A percentile compares a stretch with the other conserved stretches of the same genome.
Conservation (phyloP, 2,797 vertebrate genomes). For the Lithobates pipiens region DNA sequence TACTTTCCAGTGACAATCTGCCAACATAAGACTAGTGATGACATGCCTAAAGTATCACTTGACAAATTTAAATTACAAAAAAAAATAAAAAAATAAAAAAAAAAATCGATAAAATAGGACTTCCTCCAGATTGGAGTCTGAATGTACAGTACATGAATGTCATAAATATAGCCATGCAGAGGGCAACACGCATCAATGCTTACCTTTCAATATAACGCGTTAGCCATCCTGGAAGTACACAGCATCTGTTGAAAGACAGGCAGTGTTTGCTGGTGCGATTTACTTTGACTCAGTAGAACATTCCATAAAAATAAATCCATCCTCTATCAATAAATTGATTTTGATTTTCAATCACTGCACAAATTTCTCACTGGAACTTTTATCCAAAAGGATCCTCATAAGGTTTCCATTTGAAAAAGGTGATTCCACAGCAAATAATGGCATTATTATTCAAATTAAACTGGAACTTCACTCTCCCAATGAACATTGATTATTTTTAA, state of each 20-base stretch:
- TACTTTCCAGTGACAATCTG: background rate
- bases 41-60: too few relatives aligned
- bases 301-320: background rate
- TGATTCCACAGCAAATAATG: background rate
- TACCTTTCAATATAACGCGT: conserved; percentile 30
- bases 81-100: background rate
- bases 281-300: background rate
- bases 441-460: background rate
- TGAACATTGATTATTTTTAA: too few relatives aligned
- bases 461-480: too few relatives aligned
- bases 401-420: background rate
- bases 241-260: conserved; percentile 35
- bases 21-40: too few relatives aligned
- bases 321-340: background rate
- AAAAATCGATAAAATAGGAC: background rate
- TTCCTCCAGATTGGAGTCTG: too few relatives aligned
- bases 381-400: background rate
- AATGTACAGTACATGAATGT: background rate
- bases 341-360: background rate
- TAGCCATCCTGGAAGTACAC: conserved; percentile 10
- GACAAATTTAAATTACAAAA: too few relatives aligned
- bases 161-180: background rate
- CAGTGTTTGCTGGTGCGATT: background rate
- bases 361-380: background rate
- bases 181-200: background rate